These are phyloP conservation scores for Porites lutea DNA, from an alignment of 64 coral and sea anemone genomes.

Conservation along the genomic window DNA sequence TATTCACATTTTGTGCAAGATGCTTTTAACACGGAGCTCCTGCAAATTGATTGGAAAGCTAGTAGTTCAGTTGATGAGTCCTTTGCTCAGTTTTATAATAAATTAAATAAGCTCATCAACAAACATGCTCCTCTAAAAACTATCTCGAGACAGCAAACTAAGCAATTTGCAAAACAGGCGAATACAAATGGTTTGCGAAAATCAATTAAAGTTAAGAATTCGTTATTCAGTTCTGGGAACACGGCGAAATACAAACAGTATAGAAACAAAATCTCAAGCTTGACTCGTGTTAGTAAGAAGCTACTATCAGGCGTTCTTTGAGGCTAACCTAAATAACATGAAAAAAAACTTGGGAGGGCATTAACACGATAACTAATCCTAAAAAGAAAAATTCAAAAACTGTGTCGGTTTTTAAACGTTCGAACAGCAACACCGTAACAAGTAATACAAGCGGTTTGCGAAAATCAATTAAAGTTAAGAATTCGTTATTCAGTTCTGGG, in stretches of 20 bases:
- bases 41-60: no score
- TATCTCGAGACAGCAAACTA: conserved; percentile 21
- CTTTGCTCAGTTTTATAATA: conserved; percentile 15
- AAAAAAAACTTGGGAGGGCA: background rate
- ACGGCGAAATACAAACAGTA: conserved; percentile 21
- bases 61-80: no score
- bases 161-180: conserved; percentile 34
- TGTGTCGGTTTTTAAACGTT: conserved; percentile 17
- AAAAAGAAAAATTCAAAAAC: conserved; percentile 30
- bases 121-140: conserved; percentile 30
- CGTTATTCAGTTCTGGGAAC: background rate
- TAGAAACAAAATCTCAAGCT: conserved; percentile 28
- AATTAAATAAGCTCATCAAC: conserved; percentile 34
- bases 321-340: no score
- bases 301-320: background rate
- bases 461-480: conserved; percentile 38
- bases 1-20: no score
- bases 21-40: no score
- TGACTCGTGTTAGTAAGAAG: conserved; percentile 23
- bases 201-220: conserved; percentile 45
- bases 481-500: conserved; percentile 14
- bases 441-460: conserved; percentile 28
- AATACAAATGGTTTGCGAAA: conserved; percentile 25
- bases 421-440: conserved; percentile 25
- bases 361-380: background rate